Percentiles rank a stretch among this genome's conserved stretches.
Evolutionary conservation across 1,140 invertebrate species (phyloP).

Genomic region (Wiebesia pumilae): DNA sequence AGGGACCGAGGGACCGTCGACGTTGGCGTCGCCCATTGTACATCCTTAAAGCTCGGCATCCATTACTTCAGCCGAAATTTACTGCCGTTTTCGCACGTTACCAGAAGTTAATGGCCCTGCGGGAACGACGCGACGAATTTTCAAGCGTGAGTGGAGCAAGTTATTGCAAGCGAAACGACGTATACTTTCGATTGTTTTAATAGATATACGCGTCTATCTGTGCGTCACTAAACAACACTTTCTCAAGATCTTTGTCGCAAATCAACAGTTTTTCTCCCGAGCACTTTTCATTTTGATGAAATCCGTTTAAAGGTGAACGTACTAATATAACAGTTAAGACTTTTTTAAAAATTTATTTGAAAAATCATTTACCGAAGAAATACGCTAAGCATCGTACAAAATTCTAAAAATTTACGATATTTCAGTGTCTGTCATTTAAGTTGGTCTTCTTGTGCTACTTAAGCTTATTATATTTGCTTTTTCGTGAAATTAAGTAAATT

Average conservation of each 20-base stretch:
- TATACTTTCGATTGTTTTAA: constrained; percentile 49
- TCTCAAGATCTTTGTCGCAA: background rate
- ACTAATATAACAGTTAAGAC: too few species aligned
- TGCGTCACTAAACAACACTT: background rate
- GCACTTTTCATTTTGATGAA: background rate
- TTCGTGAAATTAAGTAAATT: too few species aligned
- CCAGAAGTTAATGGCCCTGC: constrained; percentile 67
- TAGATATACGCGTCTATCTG: background rate
- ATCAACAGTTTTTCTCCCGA: background rate
- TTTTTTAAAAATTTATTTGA: too few species aligned
- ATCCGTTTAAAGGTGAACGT: background rate
- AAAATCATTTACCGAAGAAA: too few species aligned
- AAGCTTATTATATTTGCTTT: too few species aligned
- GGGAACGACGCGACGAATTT: constrained; percentile 55
- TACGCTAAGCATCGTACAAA: too few species aligned
- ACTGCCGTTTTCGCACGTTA: constrained; percentile 73
- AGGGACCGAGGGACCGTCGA: constrained; percentile 55
- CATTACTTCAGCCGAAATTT: constrained; percentile 71
- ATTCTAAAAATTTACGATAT: too few species aligned
- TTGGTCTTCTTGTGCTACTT: too few species aligned
- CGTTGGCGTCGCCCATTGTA: constrained; percentile 59
- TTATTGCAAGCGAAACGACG: constrained; percentile 43
- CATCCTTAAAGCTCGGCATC: constrained; percentile 70
- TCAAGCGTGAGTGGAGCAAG: constrained; percentile 45
- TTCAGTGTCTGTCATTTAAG: too few species aligned